A percentile compares a stretch with the other conserved stretches of the same genome.
Evolutionary conservation across 2,888 invertebrate species (phyloP).

Genomic region (Stomorhina lunata): DNA sequence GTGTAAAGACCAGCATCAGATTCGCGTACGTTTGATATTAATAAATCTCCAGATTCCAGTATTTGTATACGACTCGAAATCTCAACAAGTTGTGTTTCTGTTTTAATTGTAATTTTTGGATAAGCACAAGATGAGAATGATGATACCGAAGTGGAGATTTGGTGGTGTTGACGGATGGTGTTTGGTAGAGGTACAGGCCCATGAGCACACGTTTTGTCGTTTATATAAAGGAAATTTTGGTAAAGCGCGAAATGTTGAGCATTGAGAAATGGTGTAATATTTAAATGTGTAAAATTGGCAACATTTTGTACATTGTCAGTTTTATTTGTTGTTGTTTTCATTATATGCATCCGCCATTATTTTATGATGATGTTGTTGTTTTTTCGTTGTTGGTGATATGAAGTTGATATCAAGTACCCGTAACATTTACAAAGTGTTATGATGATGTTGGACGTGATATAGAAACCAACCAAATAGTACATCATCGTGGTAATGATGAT

Average conservation of each 20-base stretch:
- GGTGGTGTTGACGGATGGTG: not conserved
- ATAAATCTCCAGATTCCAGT: slow-evolving; percentile 91
- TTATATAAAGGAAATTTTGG: not conserved
- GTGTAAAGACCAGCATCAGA: slow-evolving; percentile 94
- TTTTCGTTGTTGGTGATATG: not conserved
- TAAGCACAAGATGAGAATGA: slow-evolving; percentile 10
- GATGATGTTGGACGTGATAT: slow-evolving; percentile 39
- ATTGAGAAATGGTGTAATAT: slow-evolving; percentile 10
- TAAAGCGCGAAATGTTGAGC: not conserved
- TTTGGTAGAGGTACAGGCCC: slow-evolving; percentile 19
- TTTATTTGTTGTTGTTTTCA: slow-evolving; percentile 17
- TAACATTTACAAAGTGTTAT: slow-evolving; percentile 36
- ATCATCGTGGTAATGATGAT: no score
- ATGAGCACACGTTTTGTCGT: not conserved
- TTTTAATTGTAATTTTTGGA: slow-evolving; percentile 60
- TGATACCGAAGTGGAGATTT: not conserved
- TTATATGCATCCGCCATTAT: slow-evolving; percentile 24
- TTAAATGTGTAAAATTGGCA: slow-evolving; percentile 36
- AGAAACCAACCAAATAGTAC: slow-evolving; percentile 3
- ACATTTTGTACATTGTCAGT: slow-evolving; percentile 33
- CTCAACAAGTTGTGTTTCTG: slow-evolving; percentile 84
- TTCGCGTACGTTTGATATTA: slow-evolving; percentile 91
- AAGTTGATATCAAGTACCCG: slow-evolving; percentile 29
- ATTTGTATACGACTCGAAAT: slow-evolving; percentile 90
- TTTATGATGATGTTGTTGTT: slow-evolving; percentile 31